Conservation (phyloP, 92 coral and sea anemone genomes). For the Heteractis magnifica region DNA sequence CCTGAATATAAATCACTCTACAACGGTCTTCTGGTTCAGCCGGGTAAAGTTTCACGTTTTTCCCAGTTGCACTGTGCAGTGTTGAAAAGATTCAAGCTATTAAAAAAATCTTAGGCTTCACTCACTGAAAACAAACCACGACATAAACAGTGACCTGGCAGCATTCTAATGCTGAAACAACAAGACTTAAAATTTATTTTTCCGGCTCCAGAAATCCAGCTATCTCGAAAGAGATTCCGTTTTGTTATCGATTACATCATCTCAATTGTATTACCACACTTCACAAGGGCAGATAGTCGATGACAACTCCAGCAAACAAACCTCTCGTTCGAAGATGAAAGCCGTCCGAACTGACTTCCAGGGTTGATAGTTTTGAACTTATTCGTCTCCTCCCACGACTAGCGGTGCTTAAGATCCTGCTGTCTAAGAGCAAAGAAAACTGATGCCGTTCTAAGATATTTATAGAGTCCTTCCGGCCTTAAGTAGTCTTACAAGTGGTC, state of each 20-base stretch:
- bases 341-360: background rate
- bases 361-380: slow-evolving; percentile 15
- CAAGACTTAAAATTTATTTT: background rate
- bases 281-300: background rate
- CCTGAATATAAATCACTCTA: no score
- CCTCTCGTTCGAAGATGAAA: background rate
- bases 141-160: background rate
- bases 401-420: slow-evolving; percentile 26
- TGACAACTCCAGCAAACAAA: background rate
- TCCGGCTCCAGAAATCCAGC: background rate
- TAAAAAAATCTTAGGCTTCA: background rate
- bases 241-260: background rate
- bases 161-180: background rate
- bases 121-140: background rate
- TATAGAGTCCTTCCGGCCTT: slow-evolving; percentile 35
- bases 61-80: no score
- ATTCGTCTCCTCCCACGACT: slow-evolving; percentile 11
- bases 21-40: no score
- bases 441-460: slow-evolving; percentile 23
- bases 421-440: slow-evolving; percentile 17
- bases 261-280: background rate
- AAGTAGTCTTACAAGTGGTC: slow-evolving; percentile 15
- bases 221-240: background rate
- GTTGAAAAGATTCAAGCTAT: no score
- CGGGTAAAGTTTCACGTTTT: no score